A percentile compares a stretch with the other conserved stretches of the same genome.
Evolutionary conservation across 2,888 invertebrate genomes (phyloP).

Genomic region (Disparrhopalites patrizii): DNA sequence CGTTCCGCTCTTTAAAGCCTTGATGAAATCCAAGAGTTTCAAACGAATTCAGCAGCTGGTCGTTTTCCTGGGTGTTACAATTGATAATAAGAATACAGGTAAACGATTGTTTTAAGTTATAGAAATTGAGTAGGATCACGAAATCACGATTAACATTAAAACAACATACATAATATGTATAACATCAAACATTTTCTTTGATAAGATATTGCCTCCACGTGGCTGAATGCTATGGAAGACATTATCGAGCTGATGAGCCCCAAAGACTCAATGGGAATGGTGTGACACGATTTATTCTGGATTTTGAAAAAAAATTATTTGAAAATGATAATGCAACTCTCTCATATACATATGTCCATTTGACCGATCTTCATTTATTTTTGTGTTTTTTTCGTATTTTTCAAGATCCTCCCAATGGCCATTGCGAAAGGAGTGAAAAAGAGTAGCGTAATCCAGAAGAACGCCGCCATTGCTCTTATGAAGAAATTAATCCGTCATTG

Average conservation of each 20-base stretch:
- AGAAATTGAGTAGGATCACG: neutral
- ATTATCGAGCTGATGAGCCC: conserved; percentile 19
- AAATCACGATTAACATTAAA: neutral
- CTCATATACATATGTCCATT: neutral
- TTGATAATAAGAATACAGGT: conserved; percentile 1
- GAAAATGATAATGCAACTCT: no score
- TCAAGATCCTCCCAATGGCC: neutral
- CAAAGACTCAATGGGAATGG: conserved; percentile 6
- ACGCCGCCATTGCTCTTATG: no score
- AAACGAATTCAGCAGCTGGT: conserved; percentile 19
- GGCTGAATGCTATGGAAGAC: conserved; percentile 17
- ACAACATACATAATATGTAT: neutral
- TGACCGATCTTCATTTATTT: neutral
- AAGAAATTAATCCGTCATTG: no score
- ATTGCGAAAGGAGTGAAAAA: neutral
- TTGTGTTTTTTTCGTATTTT: neutral
- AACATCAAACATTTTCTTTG: neutral
- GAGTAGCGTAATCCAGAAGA: neutral
- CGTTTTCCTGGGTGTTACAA: neutral
- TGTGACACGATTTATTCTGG: neutral
- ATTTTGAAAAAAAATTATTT: neutral
- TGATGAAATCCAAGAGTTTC: conserved; percentile 4
- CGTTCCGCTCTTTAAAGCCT: neutral
- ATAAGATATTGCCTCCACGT: conserved; percentile 6
- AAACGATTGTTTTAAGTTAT: neutral